A percentile compares a stretch with the other conserved stretches of the same genome.
Evolutionary conservation across 2,888 invertebrate species (phyloP).

Genomic region (Hemaris fuciformis): DNA sequence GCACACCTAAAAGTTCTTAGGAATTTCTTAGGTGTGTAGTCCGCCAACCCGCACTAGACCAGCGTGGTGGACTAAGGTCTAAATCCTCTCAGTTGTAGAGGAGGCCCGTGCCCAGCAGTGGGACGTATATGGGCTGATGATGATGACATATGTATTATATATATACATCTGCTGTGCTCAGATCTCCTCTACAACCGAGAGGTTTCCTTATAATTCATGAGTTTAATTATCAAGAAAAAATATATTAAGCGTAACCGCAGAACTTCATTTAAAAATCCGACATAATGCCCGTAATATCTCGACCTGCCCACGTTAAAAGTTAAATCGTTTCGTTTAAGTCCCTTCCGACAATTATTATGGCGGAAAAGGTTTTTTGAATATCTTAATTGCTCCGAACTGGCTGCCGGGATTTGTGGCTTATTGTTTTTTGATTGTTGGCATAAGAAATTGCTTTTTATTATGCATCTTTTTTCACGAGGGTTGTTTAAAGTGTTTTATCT

Average conservation of each 20-base stretch:
- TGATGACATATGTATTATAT: too few species aligned
- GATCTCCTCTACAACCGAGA: too few species aligned
- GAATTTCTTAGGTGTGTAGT: too few species aligned
- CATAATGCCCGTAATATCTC: neutral
- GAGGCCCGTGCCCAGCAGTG: too few species aligned
- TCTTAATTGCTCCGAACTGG: neutral
- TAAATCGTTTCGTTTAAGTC: neutral
- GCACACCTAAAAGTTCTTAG: too few species aligned
- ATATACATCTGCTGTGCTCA: too few species aligned
- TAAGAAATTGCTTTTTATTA: neutral
- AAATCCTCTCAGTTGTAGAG: too few species aligned
- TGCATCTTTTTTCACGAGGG: neutral
- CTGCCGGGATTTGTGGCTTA: neutral
- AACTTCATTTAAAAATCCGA: neutral
- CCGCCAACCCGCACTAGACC: too few species aligned
- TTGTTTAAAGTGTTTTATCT: neutral
- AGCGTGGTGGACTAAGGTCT: too few species aligned
- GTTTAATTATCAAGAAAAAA: neutral
- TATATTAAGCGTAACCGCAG: neutral
- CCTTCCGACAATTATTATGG: neutral
- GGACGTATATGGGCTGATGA: too few species aligned
- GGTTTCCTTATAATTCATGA: too few species aligned
- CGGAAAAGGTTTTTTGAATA: conserved; percentile 3
- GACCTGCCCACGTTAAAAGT: neutral
- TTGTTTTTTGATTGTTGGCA: neutral